phyloP scores from a whole-genome alignment of 1,140 invertebrate genomes.

The Drosophila sp. region DNA sequence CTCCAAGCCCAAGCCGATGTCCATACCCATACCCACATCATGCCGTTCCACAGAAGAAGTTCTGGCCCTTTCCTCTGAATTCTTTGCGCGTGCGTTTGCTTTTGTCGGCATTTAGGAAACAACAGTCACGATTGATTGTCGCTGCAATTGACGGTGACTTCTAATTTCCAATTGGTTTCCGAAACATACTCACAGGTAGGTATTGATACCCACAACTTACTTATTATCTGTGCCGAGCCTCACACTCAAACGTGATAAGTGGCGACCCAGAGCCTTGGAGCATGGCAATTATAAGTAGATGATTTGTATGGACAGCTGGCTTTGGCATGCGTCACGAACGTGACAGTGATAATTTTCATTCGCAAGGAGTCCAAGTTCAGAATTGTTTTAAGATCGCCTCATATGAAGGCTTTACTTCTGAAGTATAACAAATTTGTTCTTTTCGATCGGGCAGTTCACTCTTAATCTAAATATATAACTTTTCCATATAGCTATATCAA shows the following conservation, averaged over 20 bases:
- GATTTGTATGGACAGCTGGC: constrained; percentile 61
- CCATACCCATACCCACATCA: constrained; percentile 4
- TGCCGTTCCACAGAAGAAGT: constrained; percentile 7
- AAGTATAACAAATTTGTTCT: too few species aligned
- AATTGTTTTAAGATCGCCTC: neutral
- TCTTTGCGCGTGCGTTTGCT: constrained; percentile 64
- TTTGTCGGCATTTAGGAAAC: constrained; percentile 77
- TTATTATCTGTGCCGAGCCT: constrained; percentile 56
- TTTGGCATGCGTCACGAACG: constrained; percentile 58
- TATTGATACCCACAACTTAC: constrained; percentile 9
- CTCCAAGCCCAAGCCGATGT: constrained; percentile 21
- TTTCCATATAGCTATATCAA: too few species aligned
- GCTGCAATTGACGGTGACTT: constrained; percentile 74
- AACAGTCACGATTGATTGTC: constrained; percentile 78
- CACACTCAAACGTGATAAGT: constrained; percentile 63
- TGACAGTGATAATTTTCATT: constrained; percentile 16
- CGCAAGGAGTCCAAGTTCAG: constrained; percentile 1
- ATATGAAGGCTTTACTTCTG: too few species aligned
- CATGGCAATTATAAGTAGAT: constrained; percentile 60
- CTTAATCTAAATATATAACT: too few species aligned
- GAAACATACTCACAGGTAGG: constrained; percentile 34
- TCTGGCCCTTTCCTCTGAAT: constrained; percentile 50
- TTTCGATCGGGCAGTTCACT: too few species aligned
- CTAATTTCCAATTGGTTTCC: constrained; percentile 77
- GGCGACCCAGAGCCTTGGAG: constrained; percentile 14